A percentile compares a stretch with the other conserved stretches of the same genome.
Conservation (phyloP, 1,140 invertebrate genomes). For the Dufourea novaeangliae region DNA sequence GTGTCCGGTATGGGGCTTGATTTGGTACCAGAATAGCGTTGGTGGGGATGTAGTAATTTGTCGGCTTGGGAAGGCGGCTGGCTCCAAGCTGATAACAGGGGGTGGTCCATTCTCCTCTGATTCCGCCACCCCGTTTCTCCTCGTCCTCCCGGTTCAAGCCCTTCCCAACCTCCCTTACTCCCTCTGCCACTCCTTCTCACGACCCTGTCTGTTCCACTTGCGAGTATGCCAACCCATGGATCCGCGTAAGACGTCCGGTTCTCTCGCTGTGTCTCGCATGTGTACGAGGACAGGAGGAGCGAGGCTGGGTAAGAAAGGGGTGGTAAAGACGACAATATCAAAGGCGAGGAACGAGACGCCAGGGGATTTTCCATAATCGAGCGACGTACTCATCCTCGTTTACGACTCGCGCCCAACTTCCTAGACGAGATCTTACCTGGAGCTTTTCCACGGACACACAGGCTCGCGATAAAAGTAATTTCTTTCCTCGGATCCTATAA, state of each 20-base stretch:
- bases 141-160: constrained; percentile 66
- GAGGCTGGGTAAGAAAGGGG: no score
- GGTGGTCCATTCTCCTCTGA: constrained; percentile 78
- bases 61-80: constrained; percentile 78
- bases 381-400: constrained; percentile 18
- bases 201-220: constrained; percentile 60
- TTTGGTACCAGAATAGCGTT: constrained; percentile 66
- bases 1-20: constrained; percentile 58
- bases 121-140: constrained; percentile 67
- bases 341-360: constrained; percentile 38
- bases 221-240: constrained; percentile 56
- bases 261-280: constrained; percentile 30
- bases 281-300: constrained; percentile 3
- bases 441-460: constrained; percentile 2
- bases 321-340: constrained; percentile 18
- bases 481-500: constrained; percentile 6
- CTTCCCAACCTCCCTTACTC: constrained; percentile 14
- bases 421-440: neutral
- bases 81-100: constrained; percentile 77
- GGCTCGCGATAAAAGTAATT: constrained; percentile 29
- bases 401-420: constrained; percentile 39
- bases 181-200: no score
- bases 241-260: constrained; percentile 71
- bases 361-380: constrained; percentile 61
- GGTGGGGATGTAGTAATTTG: constrained; percentile 79